Evolutionary conservation across 2,888 invertebrate genomes (phyloP).

Genomic region (Patella depressa): DNA sequence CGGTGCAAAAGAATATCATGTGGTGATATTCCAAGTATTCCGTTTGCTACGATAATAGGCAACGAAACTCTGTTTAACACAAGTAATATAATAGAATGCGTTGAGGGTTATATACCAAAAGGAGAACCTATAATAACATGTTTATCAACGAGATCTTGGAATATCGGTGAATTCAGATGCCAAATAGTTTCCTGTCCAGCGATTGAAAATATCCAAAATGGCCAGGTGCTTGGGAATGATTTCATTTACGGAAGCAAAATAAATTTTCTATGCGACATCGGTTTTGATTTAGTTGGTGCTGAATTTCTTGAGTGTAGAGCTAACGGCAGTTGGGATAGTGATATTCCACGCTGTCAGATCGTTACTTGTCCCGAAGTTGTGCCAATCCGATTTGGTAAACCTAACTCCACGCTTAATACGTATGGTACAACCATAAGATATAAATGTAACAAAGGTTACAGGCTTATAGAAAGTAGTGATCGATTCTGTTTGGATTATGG

Average conservation of each 20-base stretch:
- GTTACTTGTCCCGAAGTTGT: constrained; percentile 28
- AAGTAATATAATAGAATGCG: constrained; percentile 17
- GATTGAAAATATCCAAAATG: constrained; percentile 13
- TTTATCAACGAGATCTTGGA: constrained; percentile 40
- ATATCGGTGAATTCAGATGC: constrained; percentile 27
- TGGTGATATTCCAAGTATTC: constrained; percentile 40
- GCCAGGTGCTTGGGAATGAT: constrained; percentile 7
- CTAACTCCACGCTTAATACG: constrained; percentile 22
- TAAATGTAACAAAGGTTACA: constrained; percentile 52
- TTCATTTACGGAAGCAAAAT: constrained; percentile 38
- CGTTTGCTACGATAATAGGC: constrained; percentile 46
- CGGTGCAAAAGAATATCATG: constrained; percentile 38
- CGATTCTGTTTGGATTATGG: constrained; percentile 62
- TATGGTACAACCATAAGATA: constrained; percentile 50
- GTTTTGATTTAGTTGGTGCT: constrained; percentile 47
- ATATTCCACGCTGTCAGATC: constrained; percentile 44
- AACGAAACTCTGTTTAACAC: constrained; percentile 19
- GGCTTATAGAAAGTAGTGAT: constrained; percentile 37
- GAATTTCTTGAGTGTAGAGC: constrained; percentile 44
- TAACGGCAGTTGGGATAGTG: constrained; percentile 53
- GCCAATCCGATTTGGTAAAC: background rate
- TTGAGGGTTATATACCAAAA: constrained; percentile 12
- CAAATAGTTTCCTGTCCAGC: constrained; percentile 24
- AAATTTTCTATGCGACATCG: constrained; percentile 30
- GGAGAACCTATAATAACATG: constrained; percentile 16